Evolutionary conservation across 2,797 vertebrate species (phyloP), one percentile per base, ranked within the genome.

Genomic region (Myotis myotis): DNA sequence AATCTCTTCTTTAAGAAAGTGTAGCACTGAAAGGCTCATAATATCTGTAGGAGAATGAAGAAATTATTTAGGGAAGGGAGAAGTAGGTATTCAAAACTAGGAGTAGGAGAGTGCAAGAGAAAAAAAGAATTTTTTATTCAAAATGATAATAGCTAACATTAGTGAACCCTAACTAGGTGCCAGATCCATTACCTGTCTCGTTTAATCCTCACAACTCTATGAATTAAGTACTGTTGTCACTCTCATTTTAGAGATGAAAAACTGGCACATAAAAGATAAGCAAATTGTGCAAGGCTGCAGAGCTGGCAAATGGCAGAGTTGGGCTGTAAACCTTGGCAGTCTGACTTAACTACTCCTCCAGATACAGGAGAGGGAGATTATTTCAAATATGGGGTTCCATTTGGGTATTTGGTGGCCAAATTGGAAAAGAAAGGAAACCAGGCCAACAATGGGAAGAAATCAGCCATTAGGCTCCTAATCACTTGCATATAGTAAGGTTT

Each of bases 201-300:
- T 66, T 95, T 76, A 87, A 91, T 72, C 68, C 33, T 75, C 64
- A 92, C 62, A 66, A 79, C 71, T 30, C 20, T 57, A 23, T 72
- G 41, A 84, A 17, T 79, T 74, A 90, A 74, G 10, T 60, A 72
- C 44, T 85, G 17, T 47, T 38, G n/a, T 76, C 55, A 86, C 15
- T 84, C 62, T 95, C 72, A 80, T 93, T 97, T 95, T 90, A 91
- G 66, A 85, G n/a, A 81, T 71, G 86, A 84, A 75, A 91, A 96
- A 25, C 44, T 89, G 20, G 16, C 74, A 89, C 19, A 49, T 38
- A 68, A 76, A 93, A 51, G 17, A 55, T 91, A 82, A 75, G 38
- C 60, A 75, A 96, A 91, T n/a, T 68, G n/a, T 33, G 11, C 38
- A 53, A 81, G 55, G 3, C n/a, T 7, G 11, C 33, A 47, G 10